Percentiles rank a stretch among this genome's conserved stretches.
These are phyloP conservation scores for Gracilinanus agilis DNA, from an alignment of 2,113 vertebrate genomes.

Conservation along the genomic window DNA sequence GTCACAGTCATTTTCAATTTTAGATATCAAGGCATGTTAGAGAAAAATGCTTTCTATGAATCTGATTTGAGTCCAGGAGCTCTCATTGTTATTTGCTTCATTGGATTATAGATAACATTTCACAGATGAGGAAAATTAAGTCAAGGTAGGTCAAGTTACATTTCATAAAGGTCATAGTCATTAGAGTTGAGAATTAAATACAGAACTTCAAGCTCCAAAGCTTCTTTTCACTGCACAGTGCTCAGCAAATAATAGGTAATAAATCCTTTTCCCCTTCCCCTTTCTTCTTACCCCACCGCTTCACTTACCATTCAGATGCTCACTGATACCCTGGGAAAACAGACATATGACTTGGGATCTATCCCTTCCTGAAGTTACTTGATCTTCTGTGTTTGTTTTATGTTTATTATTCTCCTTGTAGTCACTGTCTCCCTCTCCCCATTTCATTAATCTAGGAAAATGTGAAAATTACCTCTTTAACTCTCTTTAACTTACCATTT, in stretches of 20 bases:
- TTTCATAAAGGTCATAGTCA: background rate
- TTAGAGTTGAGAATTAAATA: background rate
- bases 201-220: background rate
- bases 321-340: background rate
- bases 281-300: background rate
- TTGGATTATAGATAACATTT: background rate
- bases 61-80: background rate
- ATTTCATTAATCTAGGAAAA: background rate
- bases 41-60: background rate
- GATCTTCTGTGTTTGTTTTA: background rate
- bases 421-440: background rate
- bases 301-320: background rate
- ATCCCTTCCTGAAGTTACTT: background rate
- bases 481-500: background rate
- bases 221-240: background rate
- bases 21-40: background rate
- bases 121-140: background rate
- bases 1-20: background rate
- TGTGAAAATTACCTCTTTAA: background rate
- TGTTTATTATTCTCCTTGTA: background rate
- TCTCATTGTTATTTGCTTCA: background rate
- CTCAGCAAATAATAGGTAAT: background rate
- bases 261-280: background rate
- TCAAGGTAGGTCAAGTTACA: background rate
- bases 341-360: background rate